Evolutionary conservation across 2,113 vertebrate genomes (phyloP), one percentile per base, ranked within the genome.

Genomic region (Coptodon rendalli): DNA sequence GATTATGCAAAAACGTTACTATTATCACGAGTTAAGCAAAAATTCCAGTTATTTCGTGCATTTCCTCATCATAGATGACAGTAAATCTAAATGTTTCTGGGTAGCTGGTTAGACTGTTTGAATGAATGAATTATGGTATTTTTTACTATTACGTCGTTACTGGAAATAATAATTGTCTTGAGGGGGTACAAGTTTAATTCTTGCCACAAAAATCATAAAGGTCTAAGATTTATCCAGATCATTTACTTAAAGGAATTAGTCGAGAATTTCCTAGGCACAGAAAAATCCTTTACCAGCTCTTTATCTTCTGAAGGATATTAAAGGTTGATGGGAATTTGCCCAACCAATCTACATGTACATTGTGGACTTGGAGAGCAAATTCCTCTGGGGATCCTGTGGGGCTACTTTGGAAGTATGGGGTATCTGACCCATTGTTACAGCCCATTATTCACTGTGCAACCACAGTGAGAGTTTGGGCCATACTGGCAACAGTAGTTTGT

Each of bases 381-480:
- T 45, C n/a, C 43, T 24, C 22, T 9, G 38, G 66, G 2, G 8
- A 45, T 73, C 66, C 22, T 2, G 6, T 0, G 16, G 29, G 59
- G 9, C 0, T 63, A 2, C 0, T 36, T 3, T 36, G 29, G 6
- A 63, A 63, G 59, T 2, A 11, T 63, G 59, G 59, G 59, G 31
- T 63, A 36, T 63, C 59, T 63, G 17, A 34, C 31, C 59, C 59
- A 63, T 63, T 63, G 59, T 36, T 36, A 0, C 31, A 63, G 0
- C 59, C 16, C 59, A 63, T 36, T 36, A 63, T 31, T 19, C 19
- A 29, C 40, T 73, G 22, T 45, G 16, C 22, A 73, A 27, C 40
- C 3, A 27, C 40, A 45, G 40, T 45, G 38, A 73, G 66, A 73
- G 66, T 16, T 45, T 73, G 5, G 2, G 16, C 66, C 7, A 73